A percentile compares a stretch with the other conserved stretches of the same genome.
Evolutionary conservation across 1,140 invertebrate genomes (phyloP).

Genomic region (Anastatus disparis): DNA sequence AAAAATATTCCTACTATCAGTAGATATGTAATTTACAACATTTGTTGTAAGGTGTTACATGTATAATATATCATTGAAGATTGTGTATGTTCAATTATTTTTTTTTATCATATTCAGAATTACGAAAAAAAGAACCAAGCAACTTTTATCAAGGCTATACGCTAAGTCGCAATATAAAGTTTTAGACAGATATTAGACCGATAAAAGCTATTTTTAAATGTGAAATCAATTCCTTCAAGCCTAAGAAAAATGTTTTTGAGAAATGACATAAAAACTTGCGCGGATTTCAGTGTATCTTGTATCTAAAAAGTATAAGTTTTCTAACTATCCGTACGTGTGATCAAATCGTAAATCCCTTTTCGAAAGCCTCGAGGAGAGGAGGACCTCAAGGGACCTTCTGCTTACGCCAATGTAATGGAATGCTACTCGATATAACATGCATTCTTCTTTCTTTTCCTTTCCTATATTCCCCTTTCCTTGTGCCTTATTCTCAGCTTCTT

Average conservation of each 20-base stretch:
- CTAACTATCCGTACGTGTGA: slow-evolving; percentile 13
- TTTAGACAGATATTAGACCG: background rate
- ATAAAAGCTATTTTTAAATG: slow-evolving; percentile 18
- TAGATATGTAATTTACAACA: no score
- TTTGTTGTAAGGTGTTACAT: no score
- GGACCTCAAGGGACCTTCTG: slow-evolving; percentile 4
- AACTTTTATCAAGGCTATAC: no score
- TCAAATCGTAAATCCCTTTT: slow-evolving; percentile 24
- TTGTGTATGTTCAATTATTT: no score
- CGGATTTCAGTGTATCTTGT: slow-evolving; percentile 7
- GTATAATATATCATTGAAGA: no score
- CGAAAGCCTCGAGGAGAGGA: no score
- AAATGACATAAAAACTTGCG: slow-evolving; percentile 15
- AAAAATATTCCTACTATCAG: no score
- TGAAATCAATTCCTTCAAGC: background rate
- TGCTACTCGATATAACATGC: slow-evolving; percentile 28
- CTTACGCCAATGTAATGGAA: slow-evolving; percentile 28
- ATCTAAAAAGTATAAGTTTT: slow-evolving; percentile 14
- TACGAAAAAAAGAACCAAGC: no score
- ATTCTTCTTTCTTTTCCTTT: slow-evolving; percentile 17
- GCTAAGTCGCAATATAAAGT: background rate
- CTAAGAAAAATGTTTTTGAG: background rate
- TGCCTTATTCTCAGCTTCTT: background rate
- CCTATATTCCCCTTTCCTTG: background rate
- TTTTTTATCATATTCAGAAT: no score